Percentiles rank a stretch among this genome's conserved stretches.
Conservation (phyloP, 37 sponge, comb jelly and placozoan genomes). For the Hormiphora californensis region DNA sequence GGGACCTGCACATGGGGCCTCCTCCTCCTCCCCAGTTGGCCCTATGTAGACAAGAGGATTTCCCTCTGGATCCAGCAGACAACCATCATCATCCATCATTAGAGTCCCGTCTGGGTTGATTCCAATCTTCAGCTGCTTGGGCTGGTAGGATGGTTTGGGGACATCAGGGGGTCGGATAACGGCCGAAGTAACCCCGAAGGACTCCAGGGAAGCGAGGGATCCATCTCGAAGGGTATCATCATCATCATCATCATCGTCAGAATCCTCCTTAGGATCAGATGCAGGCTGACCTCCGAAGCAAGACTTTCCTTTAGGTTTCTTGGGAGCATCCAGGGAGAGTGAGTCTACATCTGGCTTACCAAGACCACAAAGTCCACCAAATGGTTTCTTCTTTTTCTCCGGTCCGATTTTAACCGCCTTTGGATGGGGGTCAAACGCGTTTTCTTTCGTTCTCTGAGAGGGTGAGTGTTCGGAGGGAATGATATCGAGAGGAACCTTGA, state of each 20-base stretch:
- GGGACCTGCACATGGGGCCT: background rate
- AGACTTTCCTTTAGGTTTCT: background rate
- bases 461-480: too few relatives aligned
- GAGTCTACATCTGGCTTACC: background rate
- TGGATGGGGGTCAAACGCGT: background rate
- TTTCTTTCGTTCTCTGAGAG: too few relatives aligned
- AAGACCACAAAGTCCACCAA: background rate
- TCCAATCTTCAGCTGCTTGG: background rate
- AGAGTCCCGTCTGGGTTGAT: background rate
- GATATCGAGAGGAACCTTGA: too few relatives aligned
- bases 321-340: background rate
- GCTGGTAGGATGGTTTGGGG: background rate
- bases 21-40: background rate
- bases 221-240: background rate
- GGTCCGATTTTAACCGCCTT: background rate
- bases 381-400: background rate
- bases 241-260: background rate
- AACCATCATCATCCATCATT: background rate
- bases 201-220: background rate
- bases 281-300: constrained; percentile 8
- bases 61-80: background rate
- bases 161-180: background rate
- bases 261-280: background rate
- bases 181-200: background rate
- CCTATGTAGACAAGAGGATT: background rate